Conservation (phyloP, 2,797 vertebrate species). For the Liasis olivaceus region DNA sequence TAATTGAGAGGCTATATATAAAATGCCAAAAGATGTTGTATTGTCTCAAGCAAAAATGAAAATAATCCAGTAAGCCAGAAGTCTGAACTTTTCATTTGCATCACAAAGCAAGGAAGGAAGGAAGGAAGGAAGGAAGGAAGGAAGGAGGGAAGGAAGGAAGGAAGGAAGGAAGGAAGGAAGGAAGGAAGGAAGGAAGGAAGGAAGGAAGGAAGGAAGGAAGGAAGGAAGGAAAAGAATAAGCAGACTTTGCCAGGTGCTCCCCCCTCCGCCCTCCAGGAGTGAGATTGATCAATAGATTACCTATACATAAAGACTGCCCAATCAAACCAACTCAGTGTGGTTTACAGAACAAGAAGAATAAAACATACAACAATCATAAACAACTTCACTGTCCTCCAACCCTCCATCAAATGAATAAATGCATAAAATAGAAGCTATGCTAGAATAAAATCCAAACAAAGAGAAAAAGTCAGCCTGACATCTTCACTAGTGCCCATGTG, state of each 20-base stretch:
- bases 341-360: background rate
- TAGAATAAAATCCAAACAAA: background rate
- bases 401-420: background rate
- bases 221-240: slow-evolving; percentile 49
- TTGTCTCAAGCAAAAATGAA: slow-evolving; percentile 53
- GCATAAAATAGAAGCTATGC: background rate
- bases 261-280: slow-evolving; percentile 32
- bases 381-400: background rate
- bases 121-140: slow-evolving; percentile 35
- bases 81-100: slow-evolving; percentile 42
- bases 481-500: background rate
- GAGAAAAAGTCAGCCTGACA: background rate
- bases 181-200: too few relatives aligned
- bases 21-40: slow-evolving; percentile 46
- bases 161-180: too few relatives aligned
- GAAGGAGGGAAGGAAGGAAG: background rate
- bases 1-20: slow-evolving; percentile 55
- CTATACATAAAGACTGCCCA: background rate
- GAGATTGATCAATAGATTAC: slow-evolving; percentile 9
- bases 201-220: too few relatives aligned
- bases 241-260: slow-evolving; percentile 56
- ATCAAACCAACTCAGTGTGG: background rate
- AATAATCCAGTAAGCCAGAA: slow-evolving; percentile 60
- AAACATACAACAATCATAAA: background rate
- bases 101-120: slow-evolving; percentile 48